Base-by-base conservation (phyloP, 2,113 vertebrate genomes). In the Charina bottae region DNA sequence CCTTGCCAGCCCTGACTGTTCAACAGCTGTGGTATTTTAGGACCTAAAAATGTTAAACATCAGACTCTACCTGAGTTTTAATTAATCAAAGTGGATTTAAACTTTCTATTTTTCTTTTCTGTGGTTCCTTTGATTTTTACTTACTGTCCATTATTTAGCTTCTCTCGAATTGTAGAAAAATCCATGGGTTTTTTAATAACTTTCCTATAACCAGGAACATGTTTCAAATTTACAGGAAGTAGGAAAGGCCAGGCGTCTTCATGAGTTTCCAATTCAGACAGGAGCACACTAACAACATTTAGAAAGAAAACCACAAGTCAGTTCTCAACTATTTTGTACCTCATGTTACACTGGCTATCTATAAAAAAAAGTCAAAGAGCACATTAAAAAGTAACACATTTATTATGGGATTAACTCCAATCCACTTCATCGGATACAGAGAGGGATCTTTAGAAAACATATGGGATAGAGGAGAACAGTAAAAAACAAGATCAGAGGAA, bases 181-280 rank as follows among this genome's bases (percentile, higher is more conserved):
- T 99, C 99, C 99, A 99, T 99, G 59, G 99, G 99, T 95, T 99
- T 99, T 96, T 99, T 99, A 96, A 99, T 99, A 97, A 99, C 99
- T 97, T 99, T 99, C 97, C 97, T 98, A 97, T 99, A 99, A 90
- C 99, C 99, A 87, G 99, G 99, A 96, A 99, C 99, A 72, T 99
- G 98, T 97, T 99, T 99, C 97, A 98, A 98, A 98, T 99, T 99
- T 97, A 99, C 99, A 89, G 99, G 99, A 94, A 99, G 98, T 96
- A 99, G 97, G 95, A 99, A 99, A 96, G 99, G 99, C 99, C 99
- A 99, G 85, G 99, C 99, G 95, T 99, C 99, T 95, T 99, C 98
- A 97, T 99, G 99, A 83, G 98, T 98, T 97, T 99, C 99, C 98
- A 99, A 96, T 96, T 99, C 99, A 78, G 98, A 98, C 92, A 99